Evolutionary conservation across 2,113 vertebrate species (phyloP).

Genomic region (Lucifuga dentata): DNA sequence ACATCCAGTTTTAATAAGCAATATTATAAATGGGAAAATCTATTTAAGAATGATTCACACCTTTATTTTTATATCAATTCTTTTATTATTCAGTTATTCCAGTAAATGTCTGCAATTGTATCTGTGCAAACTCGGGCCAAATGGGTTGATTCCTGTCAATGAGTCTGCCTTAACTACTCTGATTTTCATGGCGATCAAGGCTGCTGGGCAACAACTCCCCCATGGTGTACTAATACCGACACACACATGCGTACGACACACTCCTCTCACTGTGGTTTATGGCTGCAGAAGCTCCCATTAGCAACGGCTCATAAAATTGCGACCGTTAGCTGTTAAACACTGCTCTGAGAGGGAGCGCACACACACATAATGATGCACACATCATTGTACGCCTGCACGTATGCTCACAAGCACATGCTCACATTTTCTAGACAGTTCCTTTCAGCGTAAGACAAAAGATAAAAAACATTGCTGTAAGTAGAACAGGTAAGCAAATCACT

Average conservation of each 20-base stretch:
- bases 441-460: too few relatives aligned
- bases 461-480: too few relatives aligned
- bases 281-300: constrained; percentile 73
- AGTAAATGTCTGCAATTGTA: constrained; percentile 55
- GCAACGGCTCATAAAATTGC: constrained; percentile 74
- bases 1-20: too few relatives aligned
- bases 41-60: too few relatives aligned
- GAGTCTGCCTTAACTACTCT: constrained; percentile 61
- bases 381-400: not conserved
- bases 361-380: constrained; percentile 13
- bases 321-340: constrained; percentile 68
- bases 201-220: constrained; percentile 49
- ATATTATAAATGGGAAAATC: too few relatives aligned
- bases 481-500: too few relatives aligned
- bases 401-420: not conserved
- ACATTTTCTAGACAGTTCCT: not conserved
- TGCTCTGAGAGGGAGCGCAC: constrained; percentile 29
- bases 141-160: constrained; percentile 66
- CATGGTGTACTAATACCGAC: constrained; percentile 24
- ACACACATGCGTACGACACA: constrained; percentile 23
- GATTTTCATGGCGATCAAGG: constrained; percentile 73
- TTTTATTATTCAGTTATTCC: too few relatives aligned
- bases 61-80: too few relatives aligned
- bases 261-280: constrained; percentile 62
- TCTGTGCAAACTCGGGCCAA: constrained; percentile 29